Evolutionary conservation across 1,140 invertebrate genomes (phyloP), one percentile per base, ranked within the genome.

Genomic region (Agrilus planipennis): DNA sequence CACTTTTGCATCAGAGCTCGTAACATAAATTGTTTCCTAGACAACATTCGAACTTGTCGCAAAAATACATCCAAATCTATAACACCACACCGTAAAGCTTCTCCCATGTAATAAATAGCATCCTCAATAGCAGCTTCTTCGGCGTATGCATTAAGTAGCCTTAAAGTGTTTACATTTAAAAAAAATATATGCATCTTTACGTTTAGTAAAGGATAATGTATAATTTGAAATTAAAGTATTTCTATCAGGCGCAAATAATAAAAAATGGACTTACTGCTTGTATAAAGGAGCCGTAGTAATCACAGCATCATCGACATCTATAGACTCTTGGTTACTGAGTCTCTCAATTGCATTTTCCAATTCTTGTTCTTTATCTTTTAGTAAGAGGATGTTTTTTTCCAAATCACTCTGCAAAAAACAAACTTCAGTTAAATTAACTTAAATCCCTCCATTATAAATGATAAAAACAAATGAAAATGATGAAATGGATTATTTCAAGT

Each of bases 101-200:
- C 91, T n/a, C 90, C 91, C 57, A 99, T 79, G 63, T 93, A 95
- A 64, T 98, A 99, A 54, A 99, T 95, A 36, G 92, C 87, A 75
- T 99, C 95, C 71, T 98, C 94, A 34, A 89, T 82, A 9, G 95
- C 92, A 51, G 93, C 89, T 69, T 99, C 95, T 67, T 98, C 92
- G 34, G 91, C 90, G 76, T 90, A 99, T 21, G 90, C 80, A 68
- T 89, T 90, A 20, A 99, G 64, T 57, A 99, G 78, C 59, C 85
- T 89, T 51, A 2, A 53, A 65, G 48, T 41, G 41, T n/a, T n/a
- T n/a, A n/a, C n/a, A n/a, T n/a, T n/a, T n/a, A n/a, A n/a, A n/a
- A n/a, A n/a, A n/a, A n/a, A n/a, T n/a, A n/a, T n/a, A n/a, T n/a
- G n/a, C n/a, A n/a, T n/a, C n/a, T n/a, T n/a, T n/a, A n/a, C n/a